Percentiles rank a stretch among this genome's conserved stretches.
Conservation (phyloP, 1,140 invertebrate genomes). For the Pseudomyrmex dendroicus region DNA sequence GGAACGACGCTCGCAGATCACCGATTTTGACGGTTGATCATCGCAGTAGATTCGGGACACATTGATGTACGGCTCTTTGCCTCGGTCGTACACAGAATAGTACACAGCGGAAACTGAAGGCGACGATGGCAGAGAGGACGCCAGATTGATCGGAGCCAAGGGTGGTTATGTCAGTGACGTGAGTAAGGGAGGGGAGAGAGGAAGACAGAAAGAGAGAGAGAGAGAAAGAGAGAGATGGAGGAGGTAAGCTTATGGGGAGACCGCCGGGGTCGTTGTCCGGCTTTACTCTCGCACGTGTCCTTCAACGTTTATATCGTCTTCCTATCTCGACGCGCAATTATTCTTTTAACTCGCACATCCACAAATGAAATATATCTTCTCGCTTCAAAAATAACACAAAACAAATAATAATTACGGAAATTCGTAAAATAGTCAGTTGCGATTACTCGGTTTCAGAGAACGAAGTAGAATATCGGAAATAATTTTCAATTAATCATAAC, state of each 20-base stretch:
- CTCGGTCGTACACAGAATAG: constrained; percentile 55
- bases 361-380: constrained; percentile 28
- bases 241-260: constrained; percentile 65
- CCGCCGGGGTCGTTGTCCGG: constrained; percentile 72
- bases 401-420: background rate
- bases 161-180: constrained; percentile 75
- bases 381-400: background rate
- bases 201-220: background rate
- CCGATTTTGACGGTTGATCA: constrained; percentile 70
- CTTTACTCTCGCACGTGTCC: constrained; percentile 62
- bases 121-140: constrained; percentile 66
- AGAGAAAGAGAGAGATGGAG: constrained; percentile 34
- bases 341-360: background rate
- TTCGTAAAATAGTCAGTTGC: background rate
- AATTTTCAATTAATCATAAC: background rate
- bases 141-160: constrained; percentile 76
- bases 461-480: background rate
- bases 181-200: constrained; percentile 57
- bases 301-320: constrained; percentile 55
- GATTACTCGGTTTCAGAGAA: background rate
- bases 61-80: constrained; percentile 65
- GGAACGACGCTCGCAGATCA: constrained; percentile 61
- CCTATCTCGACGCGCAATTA: background rate
- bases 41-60: constrained; percentile 64
- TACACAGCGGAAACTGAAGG: constrained; percentile 38